Conservation (phyloP, 2,888 invertebrate species). For the Koerneria pararmatus region DNA sequence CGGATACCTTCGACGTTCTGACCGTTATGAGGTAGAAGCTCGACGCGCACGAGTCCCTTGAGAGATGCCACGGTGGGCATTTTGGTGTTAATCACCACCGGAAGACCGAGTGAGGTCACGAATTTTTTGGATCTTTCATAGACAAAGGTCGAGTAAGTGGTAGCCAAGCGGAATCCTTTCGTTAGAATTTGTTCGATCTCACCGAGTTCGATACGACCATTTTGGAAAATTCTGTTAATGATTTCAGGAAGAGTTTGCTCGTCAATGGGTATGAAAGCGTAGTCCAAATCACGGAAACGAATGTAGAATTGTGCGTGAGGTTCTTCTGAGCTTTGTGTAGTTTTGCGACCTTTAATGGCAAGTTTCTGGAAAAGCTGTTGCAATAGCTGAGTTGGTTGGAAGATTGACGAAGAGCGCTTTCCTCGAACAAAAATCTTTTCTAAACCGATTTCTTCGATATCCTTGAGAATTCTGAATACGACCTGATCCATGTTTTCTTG, state of each 20-base stretch:
- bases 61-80: constrained; percentile 31
- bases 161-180: constrained; percentile 17
- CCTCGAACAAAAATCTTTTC: constrained; percentile 38
- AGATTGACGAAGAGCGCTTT: constrained; percentile 27
- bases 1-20: constrained; percentile 26
- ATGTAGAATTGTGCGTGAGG: constrained; percentile 37
- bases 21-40: constrained; percentile 25
- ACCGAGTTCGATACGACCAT: constrained; percentile 20
- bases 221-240: neutral
- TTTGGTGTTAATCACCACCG: constrained; percentile 34
- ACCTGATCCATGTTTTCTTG: constrained; percentile 39
- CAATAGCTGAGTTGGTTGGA: constrained; percentile 26
- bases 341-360: constrained; percentile 32
- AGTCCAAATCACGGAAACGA: constrained; percentile 45
- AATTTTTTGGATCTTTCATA: constrained; percentile 31
- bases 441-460: constrained; percentile 32
- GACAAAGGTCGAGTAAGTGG: constrained; percentile 29
- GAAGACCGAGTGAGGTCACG: constrained; percentile 46
- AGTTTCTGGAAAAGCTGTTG: constrained; percentile 39
- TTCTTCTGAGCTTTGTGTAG: constrained; percentile 21
- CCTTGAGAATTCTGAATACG: constrained; percentile 30
- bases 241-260: constrained; percentile 24
- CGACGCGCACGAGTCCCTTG: constrained; percentile 5
- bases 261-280: constrained; percentile 39
- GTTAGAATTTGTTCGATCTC: constrained; percentile 24